Conservation (phyloP, 2,797 vertebrate species). For the Caiman crocodilus region DNA sequence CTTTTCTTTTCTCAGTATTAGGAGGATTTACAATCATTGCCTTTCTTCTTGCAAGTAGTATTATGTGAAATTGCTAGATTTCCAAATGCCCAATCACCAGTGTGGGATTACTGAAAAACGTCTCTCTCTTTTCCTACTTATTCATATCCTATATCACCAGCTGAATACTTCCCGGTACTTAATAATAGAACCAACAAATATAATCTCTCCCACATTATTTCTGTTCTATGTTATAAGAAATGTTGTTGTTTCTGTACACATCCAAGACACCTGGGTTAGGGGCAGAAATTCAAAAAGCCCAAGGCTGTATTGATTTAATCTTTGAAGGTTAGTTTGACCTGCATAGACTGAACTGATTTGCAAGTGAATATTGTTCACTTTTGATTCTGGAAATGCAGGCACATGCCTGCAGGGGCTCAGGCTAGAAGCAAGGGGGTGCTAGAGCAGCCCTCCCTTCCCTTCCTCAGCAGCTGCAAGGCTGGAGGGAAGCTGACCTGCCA, state of each 20-base stretch:
- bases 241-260: not conserved
- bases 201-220: not conserved
- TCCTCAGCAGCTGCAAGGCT: too few relatives aligned
- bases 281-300: too few relatives aligned
- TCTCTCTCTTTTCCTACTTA: not conserved
- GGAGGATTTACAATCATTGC: not conserved
- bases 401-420: too few relatives aligned
- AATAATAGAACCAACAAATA: not conserved
- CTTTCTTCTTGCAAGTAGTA: not conserved
- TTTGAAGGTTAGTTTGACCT: too few relatives aligned
- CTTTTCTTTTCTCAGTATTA: not conserved
- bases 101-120: not conserved
- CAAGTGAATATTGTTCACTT: too few relatives aligned
- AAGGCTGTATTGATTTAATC: too few relatives aligned
- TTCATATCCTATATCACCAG: not conserved
- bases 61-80: not conserved
- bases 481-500: too few relatives aligned
- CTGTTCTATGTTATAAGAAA: not conserved
- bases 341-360: too few relatives aligned
- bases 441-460: too few relatives aligned
- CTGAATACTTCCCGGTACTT: not conserved
- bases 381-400: too few relatives aligned
- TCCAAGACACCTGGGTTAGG: too few relatives aligned
- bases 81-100: not conserved
- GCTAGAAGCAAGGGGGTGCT: too few relatives aligned